Evolutionary conservation across 2,797 vertebrate genomes (phyloP).

Genomic region (Sebastes itinus): DNA sequence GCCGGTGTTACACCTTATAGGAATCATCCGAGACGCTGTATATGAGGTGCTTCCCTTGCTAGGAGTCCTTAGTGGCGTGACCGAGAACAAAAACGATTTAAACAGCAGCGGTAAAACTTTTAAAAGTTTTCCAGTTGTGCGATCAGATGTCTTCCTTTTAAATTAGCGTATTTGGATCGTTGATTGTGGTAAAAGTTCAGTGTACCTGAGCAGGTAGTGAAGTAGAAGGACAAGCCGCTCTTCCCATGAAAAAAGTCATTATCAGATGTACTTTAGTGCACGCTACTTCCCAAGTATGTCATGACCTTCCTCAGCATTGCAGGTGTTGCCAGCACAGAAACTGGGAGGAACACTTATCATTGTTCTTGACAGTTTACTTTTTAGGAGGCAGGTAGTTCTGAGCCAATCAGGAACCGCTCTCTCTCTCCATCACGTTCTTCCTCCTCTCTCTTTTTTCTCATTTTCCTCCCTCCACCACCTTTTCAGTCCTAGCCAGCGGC

Average conservation of each 20-base stretch:
- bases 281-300: neutral
- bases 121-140: too few species aligned
- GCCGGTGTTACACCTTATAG: too few species aligned
- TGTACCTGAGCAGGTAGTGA: too few species aligned
- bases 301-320: neutral
- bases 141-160: fast-evolving
- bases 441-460: neutral
- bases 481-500: slow-evolving; percentile 59
- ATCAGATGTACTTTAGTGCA: neutral
- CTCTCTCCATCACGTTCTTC: slow-evolving; percentile 13
- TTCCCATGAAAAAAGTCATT: too few species aligned
- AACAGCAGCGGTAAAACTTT: too few species aligned
- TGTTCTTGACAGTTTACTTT: slow-evolving; percentile 55
- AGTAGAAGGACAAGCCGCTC: too few species aligned
- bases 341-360: neutral
- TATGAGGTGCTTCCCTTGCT: too few species aligned
- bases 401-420: slow-evolving; percentile 17
- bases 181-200: too few species aligned
- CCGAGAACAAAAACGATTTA: too few species aligned
- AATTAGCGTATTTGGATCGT: fast-evolving
- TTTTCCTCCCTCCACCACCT: slow-evolving; percentile 15
- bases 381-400: slow-evolving; percentile 1
- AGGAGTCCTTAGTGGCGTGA: too few species aligned
- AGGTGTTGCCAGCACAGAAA: neutral
- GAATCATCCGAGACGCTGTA: too few species aligned